These are phyloP conservation scores for Pandion haliaetus DNA, from an alignment of 2,113 vertebrate species.

Conservation along the genomic window DNA sequence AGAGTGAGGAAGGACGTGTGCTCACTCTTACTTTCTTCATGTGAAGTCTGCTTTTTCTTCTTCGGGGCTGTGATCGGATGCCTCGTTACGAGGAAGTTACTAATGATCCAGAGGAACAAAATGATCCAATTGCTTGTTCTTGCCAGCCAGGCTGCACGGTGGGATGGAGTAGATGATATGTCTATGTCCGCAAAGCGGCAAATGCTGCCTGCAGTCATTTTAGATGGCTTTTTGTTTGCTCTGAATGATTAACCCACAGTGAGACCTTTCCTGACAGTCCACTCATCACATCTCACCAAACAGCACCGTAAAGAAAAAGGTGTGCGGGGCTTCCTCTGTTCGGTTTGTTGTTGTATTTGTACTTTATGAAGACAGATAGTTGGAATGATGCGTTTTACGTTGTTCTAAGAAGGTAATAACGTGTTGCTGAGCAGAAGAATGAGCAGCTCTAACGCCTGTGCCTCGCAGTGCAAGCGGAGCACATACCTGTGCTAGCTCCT, in stretches of 20 bases:
- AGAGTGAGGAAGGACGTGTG: background rate
- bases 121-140: background rate
- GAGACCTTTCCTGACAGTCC: background rate
- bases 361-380: background rate
- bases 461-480: background rate
- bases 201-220: background rate
- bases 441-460: background rate
- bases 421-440: background rate
- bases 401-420: background rate
- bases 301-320: background rate
- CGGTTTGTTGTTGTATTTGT: background rate
- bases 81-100: background rate
- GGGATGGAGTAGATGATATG: background rate
- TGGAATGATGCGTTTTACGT: rapidly evolving
- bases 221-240: background rate
- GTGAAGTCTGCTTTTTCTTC: background rate
- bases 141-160: background rate
- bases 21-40: no score
- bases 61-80: background rate
- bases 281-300: background rate
- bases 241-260: background rate
- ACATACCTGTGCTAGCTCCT: background rate
- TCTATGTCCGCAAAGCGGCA: background rate
- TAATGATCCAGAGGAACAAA: background rate
- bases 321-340: background rate